These are phyloP conservation scores for Aurelia sp. DNA, from an alignment of 30 jellyfish, hydroid and myxozoan genomes.

Conservation along the genomic window DNA sequence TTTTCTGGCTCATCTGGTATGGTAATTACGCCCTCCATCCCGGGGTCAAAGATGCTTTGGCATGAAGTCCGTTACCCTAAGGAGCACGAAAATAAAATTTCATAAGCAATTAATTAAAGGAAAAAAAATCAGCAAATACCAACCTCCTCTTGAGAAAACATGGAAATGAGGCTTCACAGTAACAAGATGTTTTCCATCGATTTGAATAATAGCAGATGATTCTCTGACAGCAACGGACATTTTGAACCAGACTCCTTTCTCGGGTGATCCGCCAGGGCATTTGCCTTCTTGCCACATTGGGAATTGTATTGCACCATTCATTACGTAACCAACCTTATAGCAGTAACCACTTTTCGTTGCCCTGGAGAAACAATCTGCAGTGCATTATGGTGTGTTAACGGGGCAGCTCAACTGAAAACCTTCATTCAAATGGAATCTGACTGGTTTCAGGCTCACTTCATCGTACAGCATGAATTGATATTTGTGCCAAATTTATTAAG, in stretches of 20 bases:
- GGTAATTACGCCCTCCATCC: too few species aligned
- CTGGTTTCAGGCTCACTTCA: too few species aligned
- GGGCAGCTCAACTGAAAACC: too few species aligned
- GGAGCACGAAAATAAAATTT: too few species aligned
- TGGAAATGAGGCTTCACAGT: conserved; percentile 76
- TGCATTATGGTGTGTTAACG: too few species aligned
- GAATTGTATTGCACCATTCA: conserved; percentile 80
- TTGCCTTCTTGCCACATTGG: conserved; percentile 64
- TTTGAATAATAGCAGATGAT: conserved; percentile 40
- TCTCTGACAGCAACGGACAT: conserved; percentile 63
- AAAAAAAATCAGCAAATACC: neutral
- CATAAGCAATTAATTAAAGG: neutral
- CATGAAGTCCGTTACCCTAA: too few species aligned
- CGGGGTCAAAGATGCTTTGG: too few species aligned
- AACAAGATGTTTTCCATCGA: conserved; percentile 74
- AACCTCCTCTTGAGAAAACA: conserved; percentile 80
- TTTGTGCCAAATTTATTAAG: too few species aligned
- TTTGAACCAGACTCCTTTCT: conserved; percentile 70
- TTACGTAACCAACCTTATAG: conserved; percentile 72
- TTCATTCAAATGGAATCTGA: too few species aligned
- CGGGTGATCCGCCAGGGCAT: conserved; percentile 82
- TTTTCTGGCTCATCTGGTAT: too few species aligned
- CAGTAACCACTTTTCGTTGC: conserved; percentile 65
- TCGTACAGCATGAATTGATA: too few species aligned
- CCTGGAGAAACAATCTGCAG: conserved; percentile 3